Percentiles rank a stretch among this genome's conserved stretches.
Evolutionary conservation across 1,140 invertebrate genomes (phyloP).

Genomic region (Berghia stephanieae): DNA sequence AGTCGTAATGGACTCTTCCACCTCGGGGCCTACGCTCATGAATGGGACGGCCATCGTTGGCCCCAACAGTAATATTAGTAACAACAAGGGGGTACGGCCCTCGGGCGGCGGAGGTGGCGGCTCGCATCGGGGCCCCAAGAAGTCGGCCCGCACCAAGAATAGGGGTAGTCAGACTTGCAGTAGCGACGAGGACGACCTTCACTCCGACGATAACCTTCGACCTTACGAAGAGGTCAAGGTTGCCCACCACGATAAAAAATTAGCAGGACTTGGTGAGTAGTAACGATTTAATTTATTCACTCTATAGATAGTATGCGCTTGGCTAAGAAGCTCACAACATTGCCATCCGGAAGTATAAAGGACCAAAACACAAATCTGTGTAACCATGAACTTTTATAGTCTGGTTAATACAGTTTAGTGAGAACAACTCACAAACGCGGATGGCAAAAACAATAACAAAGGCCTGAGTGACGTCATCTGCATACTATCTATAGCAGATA

Average conservation of each 20-base stretch:
- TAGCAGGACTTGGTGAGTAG: slow-evolving; percentile 56
- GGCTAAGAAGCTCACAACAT: no score
- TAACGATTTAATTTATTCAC: background rate
- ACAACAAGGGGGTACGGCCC: background rate
- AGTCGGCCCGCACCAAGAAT: slow-evolving; percentile 41
- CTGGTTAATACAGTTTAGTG: no score
- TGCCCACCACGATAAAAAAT: slow-evolving; percentile 61
- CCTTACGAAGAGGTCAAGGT: slow-evolving; percentile 62
- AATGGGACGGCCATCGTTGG: background rate
- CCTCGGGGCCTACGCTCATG: background rate
- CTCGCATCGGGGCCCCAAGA: slow-evolving; percentile 20
- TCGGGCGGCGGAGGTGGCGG: slow-evolving; percentile 24
- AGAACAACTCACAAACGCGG: no score
- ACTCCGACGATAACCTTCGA: slow-evolving; percentile 61
- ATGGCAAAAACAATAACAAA: no score
- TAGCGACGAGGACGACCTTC: slow-evolving; percentile 58
- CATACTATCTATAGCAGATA: no score
- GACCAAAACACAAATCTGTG: no score
- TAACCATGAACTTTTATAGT: no score
- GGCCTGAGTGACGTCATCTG: no score
- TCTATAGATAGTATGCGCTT: no score
- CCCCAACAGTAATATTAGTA: background rate
- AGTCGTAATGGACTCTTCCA: background rate
- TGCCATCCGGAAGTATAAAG: no score
- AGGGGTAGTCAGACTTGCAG: slow-evolving; percentile 53